A percentile compares a stretch with the other conserved stretches of the same genome.
Evolutionary conservation across 2,888 invertebrate species (phyloP).

Genomic region (Mesochorus sp.): DNA sequence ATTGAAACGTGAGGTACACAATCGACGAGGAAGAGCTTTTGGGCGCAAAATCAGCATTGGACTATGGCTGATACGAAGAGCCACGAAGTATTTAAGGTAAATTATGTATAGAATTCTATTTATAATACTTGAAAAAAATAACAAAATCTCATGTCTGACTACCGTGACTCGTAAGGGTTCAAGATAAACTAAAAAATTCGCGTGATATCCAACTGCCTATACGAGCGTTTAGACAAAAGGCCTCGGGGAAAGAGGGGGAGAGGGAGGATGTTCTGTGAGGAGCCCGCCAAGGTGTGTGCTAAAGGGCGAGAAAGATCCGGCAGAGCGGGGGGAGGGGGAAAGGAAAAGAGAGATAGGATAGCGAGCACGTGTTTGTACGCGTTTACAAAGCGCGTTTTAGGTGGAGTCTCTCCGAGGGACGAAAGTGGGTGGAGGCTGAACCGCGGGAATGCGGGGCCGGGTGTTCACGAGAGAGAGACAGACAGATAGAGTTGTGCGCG

Average conservation of each 20-base stretch:
- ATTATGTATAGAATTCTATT: neutral
- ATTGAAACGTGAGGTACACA: constrained; percentile 4
- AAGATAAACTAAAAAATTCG: neutral
- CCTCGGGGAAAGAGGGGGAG: too few relatives aligned
- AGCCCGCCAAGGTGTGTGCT: neutral
- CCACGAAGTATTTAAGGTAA: constrained; percentile 55
- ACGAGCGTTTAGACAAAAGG: too few relatives aligned
- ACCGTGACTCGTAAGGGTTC: neutral
- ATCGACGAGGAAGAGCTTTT: constrained; percentile 29
- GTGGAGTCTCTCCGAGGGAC: constrained; percentile 78
- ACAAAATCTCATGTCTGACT: neutral
- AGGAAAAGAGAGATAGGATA: constrained; percentile 41
- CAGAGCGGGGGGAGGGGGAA: constrained; percentile 15
- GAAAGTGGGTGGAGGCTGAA: constrained; percentile 80
- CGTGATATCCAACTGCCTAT: neutral
- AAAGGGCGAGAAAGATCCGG: neutral
- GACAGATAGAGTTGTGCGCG: constrained; percentile 29
- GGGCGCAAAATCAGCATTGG: constrained; percentile 50
- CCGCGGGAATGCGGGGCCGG: constrained; percentile 69
- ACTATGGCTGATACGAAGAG: constrained; percentile 62
- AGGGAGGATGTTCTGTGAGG: too few relatives aligned
- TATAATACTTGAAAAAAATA: neutral
- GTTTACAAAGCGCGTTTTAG: constrained; percentile 71
- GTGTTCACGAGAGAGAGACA: constrained; percentile 42
- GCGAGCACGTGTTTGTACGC: constrained; percentile 74